phyloP scores from a whole-genome alignment of 2,888 invertebrate species.

The Petrolisthes manimaculis region DNA sequence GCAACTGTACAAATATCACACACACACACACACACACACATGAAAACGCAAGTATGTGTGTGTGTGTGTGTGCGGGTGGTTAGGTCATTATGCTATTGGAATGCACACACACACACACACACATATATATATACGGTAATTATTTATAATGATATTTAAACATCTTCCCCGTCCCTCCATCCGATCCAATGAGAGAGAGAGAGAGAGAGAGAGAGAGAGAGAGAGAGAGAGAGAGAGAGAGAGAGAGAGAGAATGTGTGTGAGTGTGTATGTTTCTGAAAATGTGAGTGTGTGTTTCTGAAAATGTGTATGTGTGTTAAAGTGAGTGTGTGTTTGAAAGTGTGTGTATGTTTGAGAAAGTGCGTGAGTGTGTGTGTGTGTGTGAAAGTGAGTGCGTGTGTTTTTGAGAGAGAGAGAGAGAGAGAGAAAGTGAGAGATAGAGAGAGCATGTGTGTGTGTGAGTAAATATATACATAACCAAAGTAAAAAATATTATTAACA shows the following conservation, averaged over 20 bases:
- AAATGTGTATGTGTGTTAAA: neutral
- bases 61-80: no score
- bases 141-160: no score
- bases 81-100: no score
- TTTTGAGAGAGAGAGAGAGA: neutral
- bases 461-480: no score
- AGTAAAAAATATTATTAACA: no score
- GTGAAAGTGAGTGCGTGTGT: neutral
- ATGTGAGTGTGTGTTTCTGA: neutral
- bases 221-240: constrained; percentile 22
- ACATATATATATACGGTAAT: no score
- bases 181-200: neutral
- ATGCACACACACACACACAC: no score
- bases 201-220: neutral
- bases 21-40: no score
- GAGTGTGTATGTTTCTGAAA: neutral
- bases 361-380: neutral
- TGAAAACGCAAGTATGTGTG: no score
- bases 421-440: no score
- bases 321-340: neutral
- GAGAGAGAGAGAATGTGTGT: neutral
- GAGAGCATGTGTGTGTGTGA: neutral
- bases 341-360: neutral
- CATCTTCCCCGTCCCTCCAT: neutral
- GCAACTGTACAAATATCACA: no score